phyloP scores from a whole-genome alignment of 2,797 vertebrate species.

The Furcifer pardalis region DNA sequence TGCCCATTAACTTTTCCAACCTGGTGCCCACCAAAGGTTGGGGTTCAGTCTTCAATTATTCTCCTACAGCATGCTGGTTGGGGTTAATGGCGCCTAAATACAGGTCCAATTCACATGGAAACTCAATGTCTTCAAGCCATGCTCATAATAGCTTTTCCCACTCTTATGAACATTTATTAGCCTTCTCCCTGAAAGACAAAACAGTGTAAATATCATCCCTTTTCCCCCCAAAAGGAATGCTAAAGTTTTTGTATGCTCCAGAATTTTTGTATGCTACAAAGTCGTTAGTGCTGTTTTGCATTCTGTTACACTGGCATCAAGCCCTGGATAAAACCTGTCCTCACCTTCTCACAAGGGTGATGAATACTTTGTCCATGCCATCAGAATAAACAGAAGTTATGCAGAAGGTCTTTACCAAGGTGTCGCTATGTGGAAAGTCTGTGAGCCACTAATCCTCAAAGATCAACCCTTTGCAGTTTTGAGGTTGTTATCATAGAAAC shows the following conservation, averaged over 20 bases:
- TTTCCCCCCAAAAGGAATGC: neutral
- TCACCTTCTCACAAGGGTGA: slow-evolving; percentile 26
- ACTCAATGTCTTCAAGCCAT: neutral
- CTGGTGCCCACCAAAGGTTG: neutral
- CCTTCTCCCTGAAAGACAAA: neutral
- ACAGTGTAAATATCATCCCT: neutral
- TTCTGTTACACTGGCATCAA: slow-evolving; percentile 17
- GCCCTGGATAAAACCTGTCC: slow-evolving; percentile 12
- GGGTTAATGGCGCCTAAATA: neutral
- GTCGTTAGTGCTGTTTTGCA: neutral
- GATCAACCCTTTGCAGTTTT: slow-evolving; percentile 21
- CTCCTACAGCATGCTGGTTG: neutral
- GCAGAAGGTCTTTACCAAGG: slow-evolving; percentile 13
- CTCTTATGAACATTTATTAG: neutral
- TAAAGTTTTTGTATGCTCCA: no score
- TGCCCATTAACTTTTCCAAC: neutral
- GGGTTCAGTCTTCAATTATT: neutral
- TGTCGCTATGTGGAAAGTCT: slow-evolving; percentile 24
- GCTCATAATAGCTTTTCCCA: neutral
- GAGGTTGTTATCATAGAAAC: slow-evolving; percentile 18
- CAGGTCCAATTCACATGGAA: neutral
- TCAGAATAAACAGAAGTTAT: neutral
- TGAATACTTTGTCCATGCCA: slow-evolving; percentile 39
- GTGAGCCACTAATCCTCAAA: slow-evolving; percentile 20
- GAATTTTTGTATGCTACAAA: neutral